These are phyloP conservation scores for Pleuronectes platessa DNA, from an alignment of 2,113 vertebrate genomes.

Conservation along the genomic window DNA sequence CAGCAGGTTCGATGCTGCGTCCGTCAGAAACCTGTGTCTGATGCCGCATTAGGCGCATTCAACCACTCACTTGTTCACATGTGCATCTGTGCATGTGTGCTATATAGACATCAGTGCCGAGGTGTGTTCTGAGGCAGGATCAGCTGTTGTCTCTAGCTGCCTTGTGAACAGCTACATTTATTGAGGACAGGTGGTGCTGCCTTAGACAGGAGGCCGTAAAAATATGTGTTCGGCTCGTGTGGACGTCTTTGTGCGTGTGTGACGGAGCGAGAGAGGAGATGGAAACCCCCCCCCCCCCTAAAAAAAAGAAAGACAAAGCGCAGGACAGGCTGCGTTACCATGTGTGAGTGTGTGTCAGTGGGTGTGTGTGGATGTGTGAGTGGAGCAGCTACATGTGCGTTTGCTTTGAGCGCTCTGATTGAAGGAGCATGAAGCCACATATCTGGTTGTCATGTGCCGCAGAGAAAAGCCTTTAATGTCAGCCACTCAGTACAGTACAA, in stretches of 20 bases:
- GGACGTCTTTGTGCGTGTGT: slow-evolving; percentile 25
- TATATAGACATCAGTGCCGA: slow-evolving; percentile 61
- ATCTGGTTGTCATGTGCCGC: slow-evolving; percentile 70
- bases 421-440: slow-evolving; percentile 62
- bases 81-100: slow-evolving; percentile 20
- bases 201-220: slow-evolving; percentile 29
- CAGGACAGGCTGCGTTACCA: slow-evolving; percentile 36
- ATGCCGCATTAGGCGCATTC: slow-evolving; percentile 19
- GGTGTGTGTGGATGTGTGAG: slow-evolving; percentile 41
- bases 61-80: slow-evolving; percentile 48
- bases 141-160: slow-evolving; percentile 42
- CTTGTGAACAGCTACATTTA: slow-evolving; percentile 61
- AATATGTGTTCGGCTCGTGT: slow-evolving; percentile 27
- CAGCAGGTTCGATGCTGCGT: slow-evolving; percentile 9
- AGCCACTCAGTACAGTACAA: slow-evolving; percentile 50
- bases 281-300: neutral
- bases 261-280: slow-evolving; percentile 22
- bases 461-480: slow-evolving; percentile 73
- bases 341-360: slow-evolving; percentile 55
- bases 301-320: neutral
- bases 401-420: slow-evolving; percentile 68
- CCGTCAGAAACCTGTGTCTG: slow-evolving; percentile 19
- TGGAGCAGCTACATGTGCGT: slow-evolving; percentile 64
- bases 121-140: slow-evolving; percentile 59
- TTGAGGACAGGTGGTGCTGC: slow-evolving; percentile 68